Evolutionary conservation across 2,113 vertebrate genomes (phyloP), one percentile per base, ranked within the genome.

Genomic region (Oreochromis tanganicae): DNA sequence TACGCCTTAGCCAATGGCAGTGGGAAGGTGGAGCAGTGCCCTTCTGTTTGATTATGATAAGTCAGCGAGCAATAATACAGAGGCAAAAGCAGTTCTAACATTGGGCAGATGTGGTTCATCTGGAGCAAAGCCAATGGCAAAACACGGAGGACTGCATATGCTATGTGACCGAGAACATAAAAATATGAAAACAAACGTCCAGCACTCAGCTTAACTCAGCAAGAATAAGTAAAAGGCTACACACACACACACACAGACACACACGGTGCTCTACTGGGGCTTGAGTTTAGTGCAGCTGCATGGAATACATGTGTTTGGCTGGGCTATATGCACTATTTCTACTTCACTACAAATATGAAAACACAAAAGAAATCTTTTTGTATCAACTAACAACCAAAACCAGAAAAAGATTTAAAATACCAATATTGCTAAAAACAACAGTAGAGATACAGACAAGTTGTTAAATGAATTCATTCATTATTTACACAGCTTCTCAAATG

Each of bases 41-140:
- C 85, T 88, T 89, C 90, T 93, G 93, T 92, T 91, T 89, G 75
- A 24, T 78, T 73, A 78, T 88, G 87, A 94, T 92, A 93, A 93
- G 81, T 92, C 61, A 43, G 89, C 1, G 4, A 81, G 85, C 86
- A 84, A 50, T 50, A 86, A 91, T 87, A 84, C 80, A 83, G 54
- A 89, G 32, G 81, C 78, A 85, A 86, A 82, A 75, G 85, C 57
- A 88, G 2, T 80, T 89, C 61, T 84, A 54, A 81, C 75, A 90
- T 78, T 55, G 82, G 84, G 61, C 84, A 75, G 54, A 88, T 88
- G 83, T 48, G 81, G 87, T 90, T 88, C 63, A 85, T 85, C 63
- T 91, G 93, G 88, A 88, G 43, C 5, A 2, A 10, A 52, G 84
- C 91, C 90, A 91, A 66, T n/a, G 19, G 46, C 54, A 9, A 46